Conservation (phyloP, 1,140 invertebrate species). For the Drosophila sulfurigaster region DNA sequence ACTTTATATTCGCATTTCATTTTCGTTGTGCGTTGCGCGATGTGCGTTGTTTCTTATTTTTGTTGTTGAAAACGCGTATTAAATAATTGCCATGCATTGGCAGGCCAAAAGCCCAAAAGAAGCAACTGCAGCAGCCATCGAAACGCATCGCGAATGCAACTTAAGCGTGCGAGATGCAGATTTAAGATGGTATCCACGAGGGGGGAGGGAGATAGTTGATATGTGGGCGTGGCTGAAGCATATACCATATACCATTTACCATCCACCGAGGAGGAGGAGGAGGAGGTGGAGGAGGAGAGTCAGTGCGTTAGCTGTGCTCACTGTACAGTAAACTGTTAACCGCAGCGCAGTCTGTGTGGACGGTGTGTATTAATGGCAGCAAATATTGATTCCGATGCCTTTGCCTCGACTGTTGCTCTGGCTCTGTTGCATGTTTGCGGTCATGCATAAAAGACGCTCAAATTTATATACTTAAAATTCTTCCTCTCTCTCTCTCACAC, state of each 20-base stretch:
- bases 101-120: constrained; percentile 14
- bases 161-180: constrained; percentile 26
- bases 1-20: neutral
- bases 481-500: constrained; percentile 1
- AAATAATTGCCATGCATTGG: constrained; percentile 32
- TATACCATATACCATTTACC: constrained; percentile 25
- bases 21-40: neutral
- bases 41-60: neutral
- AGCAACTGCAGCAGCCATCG: neutral
- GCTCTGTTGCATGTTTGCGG: constrained; percentile 45
- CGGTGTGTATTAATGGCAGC: constrained; percentile 46
- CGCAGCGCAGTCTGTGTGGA: constrained; percentile 28
- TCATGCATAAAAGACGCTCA: constrained; percentile 45
- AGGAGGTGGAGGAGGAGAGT: no score
- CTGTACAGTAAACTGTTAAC: constrained; percentile 36
- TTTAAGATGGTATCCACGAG: constrained; percentile 17
- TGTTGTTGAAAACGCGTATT: constrained; percentile 16
- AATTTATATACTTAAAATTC: constrained; percentile 35
- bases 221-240: constrained; percentile 13
- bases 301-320: neutral
- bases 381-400: constrained; percentile 50
- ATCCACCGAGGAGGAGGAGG: neutral
- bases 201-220: neutral
- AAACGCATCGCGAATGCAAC: constrained; percentile 9
- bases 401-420: constrained; percentile 3